phyloP scores from a whole-genome alignment of 2,797 vertebrate species.

The Phylloscopus collybita region DNA sequence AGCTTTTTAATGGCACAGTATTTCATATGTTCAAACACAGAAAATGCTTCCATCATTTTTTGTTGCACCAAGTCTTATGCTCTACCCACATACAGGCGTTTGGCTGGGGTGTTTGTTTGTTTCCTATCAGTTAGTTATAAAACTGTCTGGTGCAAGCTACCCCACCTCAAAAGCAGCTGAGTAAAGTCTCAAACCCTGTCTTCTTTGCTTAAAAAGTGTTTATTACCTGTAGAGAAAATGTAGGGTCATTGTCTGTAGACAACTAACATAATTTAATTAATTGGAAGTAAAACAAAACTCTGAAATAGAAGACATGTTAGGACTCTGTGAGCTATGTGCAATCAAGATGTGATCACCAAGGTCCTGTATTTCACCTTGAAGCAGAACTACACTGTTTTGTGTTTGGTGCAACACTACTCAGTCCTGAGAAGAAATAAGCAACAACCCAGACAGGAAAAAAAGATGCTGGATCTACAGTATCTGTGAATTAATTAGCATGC shows the following conservation, averaged over 20 bases:
- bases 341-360: background rate
- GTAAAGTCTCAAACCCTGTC: background rate
- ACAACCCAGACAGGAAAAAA: background rate
- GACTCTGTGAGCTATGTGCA: background rate
- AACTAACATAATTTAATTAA: background rate
- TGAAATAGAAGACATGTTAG: background rate
- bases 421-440: background rate
- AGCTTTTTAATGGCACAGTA: background rate
- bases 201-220: background rate
- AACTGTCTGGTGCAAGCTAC: background rate
- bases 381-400: background rate
- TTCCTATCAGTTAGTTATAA: background rate
- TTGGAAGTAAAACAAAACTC: background rate
- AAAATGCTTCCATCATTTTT: background rate
- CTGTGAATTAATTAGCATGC: slow-evolving; percentile 32
- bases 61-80: background rate
- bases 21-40: background rate
- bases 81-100: background rate
- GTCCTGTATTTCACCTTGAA: background rate
- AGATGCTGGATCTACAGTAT: background rate
- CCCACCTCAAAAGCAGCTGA: background rate
- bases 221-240: background rate
- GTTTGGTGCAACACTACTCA: background rate
- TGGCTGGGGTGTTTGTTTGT: background rate
- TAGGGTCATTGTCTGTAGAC: background rate